Base-by-base conservation (phyloP, 2,113 vertebrate genomes). In the Callochromis pleurospilus region DNA sequence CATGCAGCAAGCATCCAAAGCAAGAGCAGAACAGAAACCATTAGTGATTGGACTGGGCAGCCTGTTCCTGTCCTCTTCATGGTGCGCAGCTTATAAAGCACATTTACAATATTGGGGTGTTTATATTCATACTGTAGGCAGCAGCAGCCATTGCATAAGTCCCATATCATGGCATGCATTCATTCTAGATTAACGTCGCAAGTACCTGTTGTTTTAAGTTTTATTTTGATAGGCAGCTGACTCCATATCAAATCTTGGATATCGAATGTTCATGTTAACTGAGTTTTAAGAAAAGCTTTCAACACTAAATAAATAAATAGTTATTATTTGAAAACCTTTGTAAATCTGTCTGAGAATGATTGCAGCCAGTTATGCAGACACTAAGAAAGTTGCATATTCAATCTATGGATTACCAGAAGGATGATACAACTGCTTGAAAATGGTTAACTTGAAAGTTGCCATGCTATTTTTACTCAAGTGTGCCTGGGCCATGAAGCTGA, bases 1-100 rank as follows among this genome's bases (percentile, higher is more conserved):
- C 96, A 96, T 96, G 96, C 95, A 96, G 94, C 94, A 96, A 96
- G 94, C 93, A 91, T 94, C 92, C 93, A 93, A 95, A 96, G 96
- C 93, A 96, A 96, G 94, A 95, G 95, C 95, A 96, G 94, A 97
- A 96, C 84, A 96, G 87, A 95, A 26, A 94, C 81, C 83, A 94
- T 97, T 95, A 96, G 92, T 84, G 79, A 88, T 47, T 5, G 56
- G 58, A 91, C 82, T 42, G 87, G 88, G 82, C 90, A 84, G 88
- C 84, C 58, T 54, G 77, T 73, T 86, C 62, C 68, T 86, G 88
- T 87, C 70, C 85, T 73, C 58, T 90, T 42, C 55, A 86, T 11
- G n/a, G 15, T 79, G 94, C 92, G 79, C 83, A 87, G 90, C 86
- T 91, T 19, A 58, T 15, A 6, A 85, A 89, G 81, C 93, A 77